Conservation (phyloP, 2,113 vertebrate species). For the Peromyscus maniculatus region DNA sequence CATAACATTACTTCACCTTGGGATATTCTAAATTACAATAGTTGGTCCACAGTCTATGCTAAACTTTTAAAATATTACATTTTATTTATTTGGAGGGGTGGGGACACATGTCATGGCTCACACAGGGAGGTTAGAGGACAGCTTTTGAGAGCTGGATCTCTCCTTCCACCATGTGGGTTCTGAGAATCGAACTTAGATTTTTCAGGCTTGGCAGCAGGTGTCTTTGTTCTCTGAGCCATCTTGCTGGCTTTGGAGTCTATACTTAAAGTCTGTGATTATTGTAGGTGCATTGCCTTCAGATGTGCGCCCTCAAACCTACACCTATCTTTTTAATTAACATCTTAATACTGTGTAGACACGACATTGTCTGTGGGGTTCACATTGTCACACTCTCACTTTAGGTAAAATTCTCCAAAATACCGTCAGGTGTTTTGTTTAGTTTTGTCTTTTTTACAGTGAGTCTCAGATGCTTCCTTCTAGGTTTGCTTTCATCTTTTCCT, state of each 20-base stretch:
- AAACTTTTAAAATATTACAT: background rate
- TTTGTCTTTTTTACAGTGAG: slow-evolving; percentile 53
- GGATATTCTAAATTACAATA: background rate
- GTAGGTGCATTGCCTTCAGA: slow-evolving; percentile 41
- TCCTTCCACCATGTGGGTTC: background rate
- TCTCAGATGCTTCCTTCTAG: background rate
- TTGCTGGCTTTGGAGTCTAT: background rate
- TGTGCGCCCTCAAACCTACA: background rate
- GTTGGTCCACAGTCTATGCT: slow-evolving; percentile 3
- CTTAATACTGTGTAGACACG: background rate
- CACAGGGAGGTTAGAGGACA: background rate
- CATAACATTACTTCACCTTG: background rate
- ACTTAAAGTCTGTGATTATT: slow-evolving; percentile 44
- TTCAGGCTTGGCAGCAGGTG: background rate
- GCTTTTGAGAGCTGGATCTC: background rate
- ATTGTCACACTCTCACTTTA: slow-evolving; percentile 23
- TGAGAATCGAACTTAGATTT: background rate
- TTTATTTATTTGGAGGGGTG: background rate
- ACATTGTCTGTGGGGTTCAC: background rate
- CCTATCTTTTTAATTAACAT: background rate
- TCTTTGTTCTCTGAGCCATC: background rate
- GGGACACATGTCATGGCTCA: background rate
- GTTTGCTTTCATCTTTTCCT: background rate
- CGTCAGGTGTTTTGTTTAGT: background rate
- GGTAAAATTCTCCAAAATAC: slow-evolving; percentile 61